Conservation (phyloP, 2,888 invertebrate species). For the Noctua janthe region DNA sequence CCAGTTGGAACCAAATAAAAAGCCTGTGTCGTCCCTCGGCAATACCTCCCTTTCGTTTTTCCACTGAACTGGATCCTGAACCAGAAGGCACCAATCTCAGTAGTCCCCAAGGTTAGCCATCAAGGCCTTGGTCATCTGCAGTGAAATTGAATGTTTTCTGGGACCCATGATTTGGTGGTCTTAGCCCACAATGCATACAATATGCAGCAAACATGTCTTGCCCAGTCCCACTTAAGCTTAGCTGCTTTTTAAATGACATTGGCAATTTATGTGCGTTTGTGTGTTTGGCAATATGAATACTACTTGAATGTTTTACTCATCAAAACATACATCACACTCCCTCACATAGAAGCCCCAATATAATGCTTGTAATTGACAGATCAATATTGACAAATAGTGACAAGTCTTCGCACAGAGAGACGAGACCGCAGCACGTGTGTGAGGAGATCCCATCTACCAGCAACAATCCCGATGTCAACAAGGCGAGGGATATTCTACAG, state of each 20-base stretch:
- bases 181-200: not conserved
- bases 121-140: not conserved
- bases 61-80: not conserved
- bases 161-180: not conserved
- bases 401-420: constrained; percentile 69
- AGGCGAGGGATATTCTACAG: constrained; percentile 92
- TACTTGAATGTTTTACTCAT: not conserved
- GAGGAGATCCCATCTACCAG: constrained; percentile 84
- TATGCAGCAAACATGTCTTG: not conserved
- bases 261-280: not conserved
- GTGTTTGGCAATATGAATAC: not conserved
- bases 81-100: not conserved
- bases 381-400: constrained; percentile 84
- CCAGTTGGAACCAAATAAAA: not conserved
- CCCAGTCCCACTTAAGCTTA: not conserved
- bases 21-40: not conserved
- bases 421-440: constrained; percentile 78
- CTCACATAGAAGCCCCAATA: constrained; percentile 41
- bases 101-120: not conserved
- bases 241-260: not conserved
- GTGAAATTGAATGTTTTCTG: not conserved
- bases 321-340: constrained; percentile 5
- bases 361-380: constrained; percentile 70
- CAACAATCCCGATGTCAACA: constrained; percentile 82
- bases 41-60: not conserved